A percentile compares a stretch with the other conserved stretches of the same genome.
Evolutionary conservation across 2,797 vertebrate species (phyloP).

Genomic region (Cynodonichthys magdalenae): DNA sequence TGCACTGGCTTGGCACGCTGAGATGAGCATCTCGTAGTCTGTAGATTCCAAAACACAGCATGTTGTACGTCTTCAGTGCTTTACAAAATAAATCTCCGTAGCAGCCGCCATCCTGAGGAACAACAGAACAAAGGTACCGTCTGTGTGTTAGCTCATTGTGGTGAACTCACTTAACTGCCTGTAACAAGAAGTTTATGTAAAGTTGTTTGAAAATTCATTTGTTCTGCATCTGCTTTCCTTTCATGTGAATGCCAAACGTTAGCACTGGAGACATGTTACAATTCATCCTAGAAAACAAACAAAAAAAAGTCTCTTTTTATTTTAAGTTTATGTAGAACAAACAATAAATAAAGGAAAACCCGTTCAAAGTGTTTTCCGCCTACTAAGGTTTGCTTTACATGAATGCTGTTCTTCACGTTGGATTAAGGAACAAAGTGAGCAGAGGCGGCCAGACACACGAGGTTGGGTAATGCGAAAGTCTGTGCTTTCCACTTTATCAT

Average conservation of each 20-base stretch:
- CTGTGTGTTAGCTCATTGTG: conserved; percentile 11
- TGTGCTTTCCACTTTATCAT: conserved; percentile 70
- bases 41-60: conserved; percentile 99
- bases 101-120: conserved; percentile 93
- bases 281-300: conserved; percentile 24
- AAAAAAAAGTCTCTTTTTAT: conserved; percentile 11
- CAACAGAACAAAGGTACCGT: conserved; percentile 36
- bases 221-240: conserved; percentile 17
- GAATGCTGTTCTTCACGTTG: conserved; percentile 68
- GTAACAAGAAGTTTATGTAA: conserved; percentile 12
- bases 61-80: conserved; percentile 99
- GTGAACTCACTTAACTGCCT: conserved; percentile 4
- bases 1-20: conserved; percentile 87
- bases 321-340: conserved; percentile 30
- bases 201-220: conserved; percentile 7
- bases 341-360: conserved; percentile 42
- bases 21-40: conserved; percentile 96
- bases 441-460: conserved; percentile 61
- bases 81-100: conserved; percentile 99
- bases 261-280: conserved; percentile 22
- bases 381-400: conserved; percentile 54
- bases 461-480: conserved; percentile 72
- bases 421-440: conserved; percentile 61
- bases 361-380: conserved; percentile 49
- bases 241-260: conserved; percentile 16